Evolutionary conservation across 2,113 vertebrate genomes (phyloP).

Genomic region (Archocentrus centrarchus): DNA sequence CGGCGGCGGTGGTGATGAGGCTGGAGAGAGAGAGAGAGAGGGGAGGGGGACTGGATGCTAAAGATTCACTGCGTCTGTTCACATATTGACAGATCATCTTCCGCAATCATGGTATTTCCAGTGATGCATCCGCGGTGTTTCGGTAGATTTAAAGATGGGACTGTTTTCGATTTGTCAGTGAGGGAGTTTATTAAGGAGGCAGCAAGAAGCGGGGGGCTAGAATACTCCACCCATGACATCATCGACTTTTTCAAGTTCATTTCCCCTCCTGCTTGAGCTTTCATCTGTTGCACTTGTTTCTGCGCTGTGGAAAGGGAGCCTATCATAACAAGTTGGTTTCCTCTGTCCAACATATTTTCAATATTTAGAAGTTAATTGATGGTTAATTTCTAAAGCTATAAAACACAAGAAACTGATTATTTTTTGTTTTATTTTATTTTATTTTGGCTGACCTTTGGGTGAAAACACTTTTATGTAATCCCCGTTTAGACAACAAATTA

Average conservation of each 20-base stretch:
- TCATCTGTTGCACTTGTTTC: conserved; percentile 72
- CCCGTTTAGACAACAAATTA: not conserved
- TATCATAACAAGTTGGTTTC: conserved; percentile 14
- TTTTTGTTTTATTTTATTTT: not conserved
- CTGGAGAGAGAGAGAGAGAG: not conserved
- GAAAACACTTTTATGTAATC: not conserved
- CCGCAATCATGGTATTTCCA: conserved; percentile 10
- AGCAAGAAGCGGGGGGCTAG: conserved; percentile 37
- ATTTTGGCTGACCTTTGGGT: conserved; percentile 22
- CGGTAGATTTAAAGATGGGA: conserved; percentile 5
- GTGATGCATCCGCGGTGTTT: not conserved
- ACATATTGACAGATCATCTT: conserved; percentile 36
- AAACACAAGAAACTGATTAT: not conserved
- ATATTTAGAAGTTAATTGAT: not conserved
- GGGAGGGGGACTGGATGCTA: conserved; percentile 16
- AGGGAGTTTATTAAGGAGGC: conserved; percentile 51
- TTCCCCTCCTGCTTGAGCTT: conserved; percentile 33
- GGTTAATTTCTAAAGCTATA: not conserved
- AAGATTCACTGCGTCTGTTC: conserved; percentile 56
- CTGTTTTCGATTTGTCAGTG: not conserved
- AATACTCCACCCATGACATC: conserved; percentile 78
- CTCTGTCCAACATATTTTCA: not conserved
- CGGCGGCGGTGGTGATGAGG: conserved; percentile 37
- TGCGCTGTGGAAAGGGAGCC: not conserved
- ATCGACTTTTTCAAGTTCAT: conserved; percentile 77